Base-by-base conservation (phyloP, 2,113 vertebrate genomes). In the Leptodactylus fuscus region DNA sequence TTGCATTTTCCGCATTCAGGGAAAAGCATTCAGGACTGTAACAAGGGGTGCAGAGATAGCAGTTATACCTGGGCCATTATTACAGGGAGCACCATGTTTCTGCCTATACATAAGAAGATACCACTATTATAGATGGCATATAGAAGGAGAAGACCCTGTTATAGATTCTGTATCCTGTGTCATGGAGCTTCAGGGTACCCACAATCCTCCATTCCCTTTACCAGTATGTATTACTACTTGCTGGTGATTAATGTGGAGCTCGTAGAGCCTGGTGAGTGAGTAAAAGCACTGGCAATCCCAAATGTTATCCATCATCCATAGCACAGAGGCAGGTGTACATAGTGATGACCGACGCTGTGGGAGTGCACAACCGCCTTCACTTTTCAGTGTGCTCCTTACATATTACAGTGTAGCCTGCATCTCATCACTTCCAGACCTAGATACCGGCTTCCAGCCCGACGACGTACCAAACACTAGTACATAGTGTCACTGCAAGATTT, bases 191-290 rank as follows among this genome's bases (percentile, higher is more conserved):
- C 27, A 18, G n/a, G 60, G 78, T 48, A 80, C 89, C 91, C 89
- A 89, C 20, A 88, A 88, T 88, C 91, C 88, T 87, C 89, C 87
- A 89, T 88, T n/a, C n/a, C n/a, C 87, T 87, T 71, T 88, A 62
- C 87, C 41, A 81, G 85, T 80, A 87, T 85, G 44, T 65, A 75
- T 86, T 76, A 88, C 88, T 67, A 79, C 89, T 81, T 36, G 13
- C 82, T 84, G 69, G 88, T 90, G 91, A 93, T 92, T 91, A 90
- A 92, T 90, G 88, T 36, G 81, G 87, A 88, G 86, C 81, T 88
- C 65, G 86, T 67, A 69, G 76, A 49, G 87, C 88, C 91, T 92
- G 87, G 60, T 24, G 89, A 91, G 87, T 13, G 65, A 0, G 12
- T 75, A 81, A 77, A 88, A 88, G 88, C 84, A 88, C 87, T 86